Conservation (phyloP, 2,888 invertebrate genomes). For the Cheiracanthium punctorium region DNA sequence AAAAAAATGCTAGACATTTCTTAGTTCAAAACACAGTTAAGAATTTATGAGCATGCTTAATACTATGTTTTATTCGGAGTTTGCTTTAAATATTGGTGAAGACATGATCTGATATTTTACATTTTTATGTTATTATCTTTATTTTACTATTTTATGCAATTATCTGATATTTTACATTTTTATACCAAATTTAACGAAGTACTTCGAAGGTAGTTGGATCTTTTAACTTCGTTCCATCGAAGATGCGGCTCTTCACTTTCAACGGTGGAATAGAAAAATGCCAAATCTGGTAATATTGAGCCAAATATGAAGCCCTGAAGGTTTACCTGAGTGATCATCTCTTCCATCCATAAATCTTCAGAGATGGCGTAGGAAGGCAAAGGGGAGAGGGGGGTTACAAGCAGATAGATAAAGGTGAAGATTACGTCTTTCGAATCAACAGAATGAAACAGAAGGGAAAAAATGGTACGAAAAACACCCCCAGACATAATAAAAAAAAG, state of each 20-base stretch:
- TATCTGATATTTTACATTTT: no score
- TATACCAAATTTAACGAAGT: no score
- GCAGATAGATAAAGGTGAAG: slow-evolving; percentile 59
- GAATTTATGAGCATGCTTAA: no score
- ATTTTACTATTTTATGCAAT: no score
- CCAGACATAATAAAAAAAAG: not conserved
- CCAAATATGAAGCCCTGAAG: slow-evolving; percentile 38
- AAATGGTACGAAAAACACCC: not conserved
- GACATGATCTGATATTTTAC: no score
- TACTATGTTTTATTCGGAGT: no score
- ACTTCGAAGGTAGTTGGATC: no score
- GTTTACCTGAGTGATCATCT: slow-evolving; percentile 61
- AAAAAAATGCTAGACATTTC: no score
- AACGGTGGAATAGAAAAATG: not conserved
- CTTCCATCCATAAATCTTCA: slow-evolving; percentile 56
- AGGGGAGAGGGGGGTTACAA: slow-evolving; percentile 27
- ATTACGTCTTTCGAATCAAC: slow-evolving; percentile 51
- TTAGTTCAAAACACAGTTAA: no score
- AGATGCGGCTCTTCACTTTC: not conserved
- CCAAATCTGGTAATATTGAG: slow-evolving; percentile 23
- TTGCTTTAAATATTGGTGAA: no score
- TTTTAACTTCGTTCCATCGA: no score
- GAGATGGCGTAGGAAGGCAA: slow-evolving; percentile 30
- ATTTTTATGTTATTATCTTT: no score
- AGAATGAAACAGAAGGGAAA: slow-evolving; percentile 1